Base-by-base conservation (phyloP, 2,797 vertebrate genomes). In the Thripadectes ignobilis region DNA sequence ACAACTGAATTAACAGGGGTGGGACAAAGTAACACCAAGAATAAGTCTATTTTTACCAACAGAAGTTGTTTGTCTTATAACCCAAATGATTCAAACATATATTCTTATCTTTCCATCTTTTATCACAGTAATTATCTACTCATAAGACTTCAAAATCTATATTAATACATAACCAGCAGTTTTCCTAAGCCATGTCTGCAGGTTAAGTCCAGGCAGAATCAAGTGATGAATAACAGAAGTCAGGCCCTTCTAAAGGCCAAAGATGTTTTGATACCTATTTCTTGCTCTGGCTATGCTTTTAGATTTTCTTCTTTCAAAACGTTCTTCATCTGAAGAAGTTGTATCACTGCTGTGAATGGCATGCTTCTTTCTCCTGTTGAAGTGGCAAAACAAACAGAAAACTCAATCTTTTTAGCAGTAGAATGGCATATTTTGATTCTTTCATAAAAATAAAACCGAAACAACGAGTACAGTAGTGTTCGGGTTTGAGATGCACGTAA, bases 301-400 rank as follows among this genome's bases (percentile, higher is more conserved):
- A 96, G 99, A 99, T 97, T 99, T 99, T 85, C 99, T 98, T 92
- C 99, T 98, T 98, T 99, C 99, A 97, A 99, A 99, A 17, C 99
- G 99, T 95, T 99, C 99, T 97, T 99, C 99, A 85, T 99, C 99
- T 89, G 99, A 99, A 58, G 99, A 99, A 58, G 99, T 99, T 71
- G 99, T 99, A 96, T 99, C 99, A n/a, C 99, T 99, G 98, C 99
- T 99, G 97, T 99, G 99, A 97, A 99, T 99, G 91, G 99, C 99
- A 54, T 99, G 99, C 97, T 99, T 99, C 98, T 99, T 99, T 97
- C 99, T 98, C 98, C 99, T 99, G 65, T 69, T 83, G 11, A 94
- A 95, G 93, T 8, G 41, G 32, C 45, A 65, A 77, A 95, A 95
- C 24, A 96, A 94, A 88, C n/a, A 92, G 8, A 76, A 52, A 78